These are phyloP conservation scores for Siphamia tubifer DNA, from an alignment of 2,113 vertebrate species.

Conservation along the genomic window DNA sequence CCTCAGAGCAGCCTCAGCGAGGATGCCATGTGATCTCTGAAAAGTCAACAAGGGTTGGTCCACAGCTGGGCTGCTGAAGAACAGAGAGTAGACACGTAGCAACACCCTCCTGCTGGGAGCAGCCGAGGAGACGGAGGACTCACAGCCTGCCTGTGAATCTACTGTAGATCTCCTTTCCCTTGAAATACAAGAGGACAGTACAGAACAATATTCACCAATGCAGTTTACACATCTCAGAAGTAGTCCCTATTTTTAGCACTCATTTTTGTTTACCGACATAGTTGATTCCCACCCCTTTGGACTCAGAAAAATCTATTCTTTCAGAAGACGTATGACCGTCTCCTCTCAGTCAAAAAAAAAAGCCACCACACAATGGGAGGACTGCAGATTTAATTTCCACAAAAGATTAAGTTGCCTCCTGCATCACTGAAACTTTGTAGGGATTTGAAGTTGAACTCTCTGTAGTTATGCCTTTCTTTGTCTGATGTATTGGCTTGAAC, in stretches of 20 bases:
- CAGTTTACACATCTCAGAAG: background rate
- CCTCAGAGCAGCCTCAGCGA: slow-evolving; percentile 47
- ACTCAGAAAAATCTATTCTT: background rate
- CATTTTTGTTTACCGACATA: background rate
- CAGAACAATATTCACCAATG: background rate
- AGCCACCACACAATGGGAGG: slow-evolving; percentile 30
- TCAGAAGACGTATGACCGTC: background rate
- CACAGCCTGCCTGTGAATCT: slow-evolving; percentile 23
- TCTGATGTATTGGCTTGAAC: slow-evolving; percentile 62
- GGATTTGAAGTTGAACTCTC: slow-evolving; percentile 66
- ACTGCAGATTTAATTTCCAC: slow-evolving; percentile 61
- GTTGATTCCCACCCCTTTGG: background rate
- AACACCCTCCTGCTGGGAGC: slow-evolving; percentile 75
- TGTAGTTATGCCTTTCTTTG: slow-evolving; percentile 61
- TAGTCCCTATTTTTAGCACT: slow-evolving; percentile 1
- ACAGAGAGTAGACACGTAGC: slow-evolving; percentile 71
- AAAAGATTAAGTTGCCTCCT: slow-evolving; percentile 66
- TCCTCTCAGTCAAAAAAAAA: slow-evolving; percentile 7
- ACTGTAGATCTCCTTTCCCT: slow-evolving; percentile 11
- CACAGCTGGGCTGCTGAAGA: slow-evolving; percentile 72
- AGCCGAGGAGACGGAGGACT: slow-evolving; percentile 39
- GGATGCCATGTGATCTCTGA: slow-evolving; percentile 80
- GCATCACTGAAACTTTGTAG: slow-evolving; percentile 62
- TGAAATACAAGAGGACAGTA: slow-evolving; percentile 18
- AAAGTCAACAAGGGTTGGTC: slow-evolving; percentile 80